Percentiles rank a stretch among this genome's conserved stretches.
Conservation (phyloP, 2,797 vertebrate genomes). For the Spinus pinus region DNA sequence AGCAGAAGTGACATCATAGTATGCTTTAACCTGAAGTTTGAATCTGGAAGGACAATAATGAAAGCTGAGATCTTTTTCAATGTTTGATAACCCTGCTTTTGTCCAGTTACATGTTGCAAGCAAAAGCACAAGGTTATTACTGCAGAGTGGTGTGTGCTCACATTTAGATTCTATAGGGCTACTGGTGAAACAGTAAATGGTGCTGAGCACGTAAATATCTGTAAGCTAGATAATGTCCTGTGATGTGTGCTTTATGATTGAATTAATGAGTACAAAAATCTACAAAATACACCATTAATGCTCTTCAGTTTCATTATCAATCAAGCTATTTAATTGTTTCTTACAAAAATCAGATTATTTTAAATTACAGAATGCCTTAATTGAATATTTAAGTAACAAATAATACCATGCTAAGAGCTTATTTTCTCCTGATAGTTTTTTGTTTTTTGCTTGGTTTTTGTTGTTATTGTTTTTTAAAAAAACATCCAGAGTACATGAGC, state of each 20-base stretch:
- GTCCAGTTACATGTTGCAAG: neutral
- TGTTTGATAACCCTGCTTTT: neutral
- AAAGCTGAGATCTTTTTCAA: neutral
- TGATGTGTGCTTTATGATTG: neutral
- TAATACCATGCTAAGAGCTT: neutral
- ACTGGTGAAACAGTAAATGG: neutral
- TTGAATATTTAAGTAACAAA: neutral
- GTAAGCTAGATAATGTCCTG: neutral
- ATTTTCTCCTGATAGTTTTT: neutral
- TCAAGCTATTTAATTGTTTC: neutral
- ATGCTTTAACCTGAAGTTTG: neutral
- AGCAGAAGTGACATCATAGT: neutral
- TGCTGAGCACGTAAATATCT: neutral
- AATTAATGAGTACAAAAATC: neutral
- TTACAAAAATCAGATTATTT: neutral
- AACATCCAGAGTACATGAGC: neutral
- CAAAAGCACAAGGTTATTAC: neutral
- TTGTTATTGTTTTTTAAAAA: neutral
- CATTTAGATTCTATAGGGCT: neutral
- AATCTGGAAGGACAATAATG: neutral
- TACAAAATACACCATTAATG: accelerated
- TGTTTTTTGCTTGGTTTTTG: neutral
- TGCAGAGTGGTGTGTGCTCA: neutral
- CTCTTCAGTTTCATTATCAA: neutral
- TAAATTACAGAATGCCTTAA: neutral